These are phyloP conservation scores for Hetaerina titia DNA, from an alignment of 2,888 invertebrate species.

Conservation along the genomic window DNA sequence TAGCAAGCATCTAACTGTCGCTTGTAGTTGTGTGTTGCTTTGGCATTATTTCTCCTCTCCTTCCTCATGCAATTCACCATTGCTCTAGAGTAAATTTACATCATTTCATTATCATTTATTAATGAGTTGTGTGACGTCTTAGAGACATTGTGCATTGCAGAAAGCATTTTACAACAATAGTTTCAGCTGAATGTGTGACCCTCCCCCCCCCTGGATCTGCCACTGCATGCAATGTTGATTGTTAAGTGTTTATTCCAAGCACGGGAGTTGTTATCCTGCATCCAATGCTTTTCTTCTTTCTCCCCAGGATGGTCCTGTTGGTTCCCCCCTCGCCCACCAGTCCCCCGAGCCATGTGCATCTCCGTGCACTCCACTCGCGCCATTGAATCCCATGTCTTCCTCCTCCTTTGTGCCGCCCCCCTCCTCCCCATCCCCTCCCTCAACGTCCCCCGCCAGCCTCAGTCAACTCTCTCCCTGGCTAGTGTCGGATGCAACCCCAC, in stretches of 20 bases:
- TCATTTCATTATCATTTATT: too few species aligned
- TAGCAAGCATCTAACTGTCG: not conserved
- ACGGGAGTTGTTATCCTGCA: conserved; percentile 74
- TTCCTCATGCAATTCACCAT: not conserved
- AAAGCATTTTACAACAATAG: too few species aligned
- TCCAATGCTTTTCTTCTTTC: conserved; percentile 70
- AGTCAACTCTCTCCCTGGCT: conserved; percentile 88
- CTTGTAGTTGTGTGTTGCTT: not conserved
- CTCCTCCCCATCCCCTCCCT: conserved; percentile 8
- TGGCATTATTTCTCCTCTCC: not conserved
- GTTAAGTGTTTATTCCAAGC: conserved; percentile 70
- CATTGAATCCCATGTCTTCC: conserved; percentile 63
- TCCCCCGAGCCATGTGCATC: conserved; percentile 69
- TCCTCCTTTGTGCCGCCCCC: conserved; percentile 10
- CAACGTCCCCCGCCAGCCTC: conserved; percentile 47
- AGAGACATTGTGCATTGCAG: too few species aligned
- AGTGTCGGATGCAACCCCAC: conserved; percentile 81
- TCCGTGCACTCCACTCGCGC: conserved; percentile 69
- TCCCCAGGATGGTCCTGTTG: conserved; percentile 24
- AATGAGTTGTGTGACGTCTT: too few species aligned
- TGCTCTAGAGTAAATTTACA: not conserved
- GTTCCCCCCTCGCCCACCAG: conserved; percentile 64
- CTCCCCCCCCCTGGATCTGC: not conserved
- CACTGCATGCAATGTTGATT: not conserved
- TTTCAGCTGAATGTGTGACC: too few species aligned